Evolutionary conservation across 2,888 invertebrate species (phyloP), one percentile per base, ranked within the genome.

Genomic region (Mayetiola destructor): DNA sequence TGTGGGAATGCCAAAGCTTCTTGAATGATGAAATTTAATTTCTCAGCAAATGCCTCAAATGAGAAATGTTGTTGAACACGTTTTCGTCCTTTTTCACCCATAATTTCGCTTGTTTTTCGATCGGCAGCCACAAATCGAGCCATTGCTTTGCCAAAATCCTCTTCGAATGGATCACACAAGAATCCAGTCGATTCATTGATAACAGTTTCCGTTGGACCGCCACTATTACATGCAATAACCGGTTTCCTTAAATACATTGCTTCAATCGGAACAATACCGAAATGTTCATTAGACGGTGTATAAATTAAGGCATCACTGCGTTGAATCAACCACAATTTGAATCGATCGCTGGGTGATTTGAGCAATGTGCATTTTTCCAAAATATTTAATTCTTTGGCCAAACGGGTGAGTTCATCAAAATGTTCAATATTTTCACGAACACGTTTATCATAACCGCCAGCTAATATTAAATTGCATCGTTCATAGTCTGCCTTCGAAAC

Each of bases 251-350:
- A 82, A 68, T 90, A 90, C 99, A 99, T 99, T 0, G 96, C 95
- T 76, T 99, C 99, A 57, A 99, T 75, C 0, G 99, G 99, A 9
- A 99, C 99, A 65, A 99, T 99, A 5, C 99, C 99, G 76, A 99
- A 99, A 74, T 99, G 99, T 71, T 99, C 99, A 68, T 89, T 88
- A 2, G 85, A 82, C 1, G 99, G 99, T 8, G 99, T 99, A 68
- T 99, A 99, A 21, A 99, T 68, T 20, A 99, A 73, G 61, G 88
- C 85, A 57, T 81, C 79, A 63, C 88, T 85, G 58, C 81, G 74
- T 35, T 79, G 74, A n/a, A 99, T 75, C 20, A 99, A 73, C 14
- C 84, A 80, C 6, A 87, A 78, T 73, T 99, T 99, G 57, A 85
- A 79, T 39, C 77, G 72, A 68, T 97, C 95, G 55, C 81, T 82